Conservation (phyloP, 2,797 vertebrate genomes). For the Urocyon cinereoargenteus region DNA sequence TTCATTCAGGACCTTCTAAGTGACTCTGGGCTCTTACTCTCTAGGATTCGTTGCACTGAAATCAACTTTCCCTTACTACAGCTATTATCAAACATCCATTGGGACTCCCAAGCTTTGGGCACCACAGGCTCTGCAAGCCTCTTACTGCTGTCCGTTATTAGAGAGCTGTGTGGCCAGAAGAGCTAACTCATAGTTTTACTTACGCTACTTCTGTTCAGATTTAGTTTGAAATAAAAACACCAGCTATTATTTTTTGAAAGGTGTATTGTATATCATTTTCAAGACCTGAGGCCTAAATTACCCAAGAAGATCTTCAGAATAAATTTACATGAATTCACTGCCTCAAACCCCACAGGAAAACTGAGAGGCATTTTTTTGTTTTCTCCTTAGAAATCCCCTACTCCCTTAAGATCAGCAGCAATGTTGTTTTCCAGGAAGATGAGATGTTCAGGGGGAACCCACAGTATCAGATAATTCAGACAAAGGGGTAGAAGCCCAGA, state of each 20-base stretch:
- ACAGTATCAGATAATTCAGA: not conserved
- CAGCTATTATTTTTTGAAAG: not conserved
- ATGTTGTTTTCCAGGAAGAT: not conserved
- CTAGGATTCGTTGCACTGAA: not conserved
- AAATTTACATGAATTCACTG: conserved; percentile 36
- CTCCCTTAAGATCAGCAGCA: not conserved
- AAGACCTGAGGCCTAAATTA: not conserved
- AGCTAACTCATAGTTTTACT: conserved; percentile 15
- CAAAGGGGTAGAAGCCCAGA: not conserved
- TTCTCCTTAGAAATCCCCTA: not conserved
- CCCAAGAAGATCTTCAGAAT: conserved; percentile 45
- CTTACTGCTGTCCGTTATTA: not conserved
- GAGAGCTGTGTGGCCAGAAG: not conserved
- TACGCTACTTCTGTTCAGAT: not conserved
- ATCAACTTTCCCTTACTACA: not conserved
- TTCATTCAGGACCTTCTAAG: not conserved
- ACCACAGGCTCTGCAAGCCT: not conserved
- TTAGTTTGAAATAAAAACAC: not conserved
- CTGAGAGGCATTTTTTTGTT: not conserved
- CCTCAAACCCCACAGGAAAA: not conserved
- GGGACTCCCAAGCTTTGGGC: not conserved
- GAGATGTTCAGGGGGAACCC: not conserved
- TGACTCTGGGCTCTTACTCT: not conserved
- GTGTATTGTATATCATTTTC: not conserved
- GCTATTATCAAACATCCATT: not conserved